Percentiles rank a stretch among this genome's conserved stretches.
phyloP scores from a whole-genome alignment of 2,113 vertebrate genomes.

The Dasyurus viverrinus region DNA sequence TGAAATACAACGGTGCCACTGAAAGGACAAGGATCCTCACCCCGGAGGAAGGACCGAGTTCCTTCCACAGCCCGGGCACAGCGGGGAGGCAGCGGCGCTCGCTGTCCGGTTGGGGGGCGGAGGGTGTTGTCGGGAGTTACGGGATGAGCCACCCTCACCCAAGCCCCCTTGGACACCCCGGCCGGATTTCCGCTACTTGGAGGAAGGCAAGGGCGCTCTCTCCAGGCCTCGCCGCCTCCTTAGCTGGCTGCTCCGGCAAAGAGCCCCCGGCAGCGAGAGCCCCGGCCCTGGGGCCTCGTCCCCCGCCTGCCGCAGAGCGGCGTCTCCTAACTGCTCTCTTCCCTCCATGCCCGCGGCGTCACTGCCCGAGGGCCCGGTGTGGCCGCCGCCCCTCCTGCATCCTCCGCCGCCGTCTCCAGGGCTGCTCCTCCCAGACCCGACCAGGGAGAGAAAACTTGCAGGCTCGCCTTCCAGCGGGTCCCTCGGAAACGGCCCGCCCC shows the following conservation, averaged over 20 bases:
- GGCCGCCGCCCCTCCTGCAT: background rate
- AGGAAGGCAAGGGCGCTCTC: too few species aligned
- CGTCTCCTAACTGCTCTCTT: background rate
- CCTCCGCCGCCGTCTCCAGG: background rate
- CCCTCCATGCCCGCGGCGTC: background rate
- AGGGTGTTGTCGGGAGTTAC: background rate
- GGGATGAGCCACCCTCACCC: background rate
- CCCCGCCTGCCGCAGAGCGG: background rate
- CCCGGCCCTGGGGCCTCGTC: background rate
- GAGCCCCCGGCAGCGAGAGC: background rate
- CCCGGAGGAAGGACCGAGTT: background rate
- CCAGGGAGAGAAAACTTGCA: background rate
- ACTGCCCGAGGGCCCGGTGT: too few species aligned
- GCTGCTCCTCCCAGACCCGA: background rate
- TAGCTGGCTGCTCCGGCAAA: background rate
- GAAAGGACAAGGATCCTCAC: background rate
- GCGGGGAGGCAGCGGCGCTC: background rate
- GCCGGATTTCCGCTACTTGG: background rate
- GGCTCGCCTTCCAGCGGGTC: background rate
- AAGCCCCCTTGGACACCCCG: background rate
- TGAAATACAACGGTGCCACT: background rate
- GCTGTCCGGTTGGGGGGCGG: background rate
- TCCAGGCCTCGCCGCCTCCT: fast-evolving
- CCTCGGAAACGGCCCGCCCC: background rate
- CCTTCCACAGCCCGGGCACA: background rate